Percentiles rank a stretch among this genome's conserved stretches.
Evolutionary conservation across 2,888 invertebrate species (phyloP).

Genomic region (Crematogaster levior): DNA sequence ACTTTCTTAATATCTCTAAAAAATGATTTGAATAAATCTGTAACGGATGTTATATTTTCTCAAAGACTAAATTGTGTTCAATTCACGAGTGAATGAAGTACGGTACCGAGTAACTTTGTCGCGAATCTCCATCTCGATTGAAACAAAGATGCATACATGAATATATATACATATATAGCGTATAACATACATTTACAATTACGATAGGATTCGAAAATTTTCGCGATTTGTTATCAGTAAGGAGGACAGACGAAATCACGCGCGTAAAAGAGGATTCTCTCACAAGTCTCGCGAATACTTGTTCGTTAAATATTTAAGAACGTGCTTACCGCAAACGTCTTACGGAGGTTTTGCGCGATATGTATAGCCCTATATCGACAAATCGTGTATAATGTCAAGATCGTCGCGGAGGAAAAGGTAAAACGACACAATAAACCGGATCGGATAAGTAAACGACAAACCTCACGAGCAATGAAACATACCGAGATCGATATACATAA

Average conservation of each 20-base stretch:
- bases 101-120: constrained; percentile 14
- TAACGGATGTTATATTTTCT: constrained; percentile 11
- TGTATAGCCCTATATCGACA: not conserved
- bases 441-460: constrained; percentile 7
- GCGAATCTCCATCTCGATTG: constrained; percentile 31
- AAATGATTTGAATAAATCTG: not conserved
- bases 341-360: not conserved
- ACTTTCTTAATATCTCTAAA: not conserved
- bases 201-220: not conserved
- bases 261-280: not conserved
- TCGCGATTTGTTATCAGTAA: not conserved
- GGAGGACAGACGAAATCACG: not conserved
- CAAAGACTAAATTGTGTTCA: constrained; percentile 70
- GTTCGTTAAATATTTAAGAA: not conserved
- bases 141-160: not conserved
- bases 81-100: constrained; percentile 58
- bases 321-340: not conserved
- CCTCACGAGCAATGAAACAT: constrained; percentile 38
- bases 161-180: not conserved
- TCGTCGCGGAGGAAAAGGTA: not conserved
- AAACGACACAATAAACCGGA: not conserved
- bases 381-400: constrained; percentile 6
- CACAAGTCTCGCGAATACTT: not conserved
- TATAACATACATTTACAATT: not conserved
- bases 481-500: constrained; percentile 34